Percentiles rank a stretch among this genome's conserved stretches.
phyloP scores from a whole-genome alignment of 2,797 vertebrate species.

The Lepidocolaptes lacrymiger region DNA sequence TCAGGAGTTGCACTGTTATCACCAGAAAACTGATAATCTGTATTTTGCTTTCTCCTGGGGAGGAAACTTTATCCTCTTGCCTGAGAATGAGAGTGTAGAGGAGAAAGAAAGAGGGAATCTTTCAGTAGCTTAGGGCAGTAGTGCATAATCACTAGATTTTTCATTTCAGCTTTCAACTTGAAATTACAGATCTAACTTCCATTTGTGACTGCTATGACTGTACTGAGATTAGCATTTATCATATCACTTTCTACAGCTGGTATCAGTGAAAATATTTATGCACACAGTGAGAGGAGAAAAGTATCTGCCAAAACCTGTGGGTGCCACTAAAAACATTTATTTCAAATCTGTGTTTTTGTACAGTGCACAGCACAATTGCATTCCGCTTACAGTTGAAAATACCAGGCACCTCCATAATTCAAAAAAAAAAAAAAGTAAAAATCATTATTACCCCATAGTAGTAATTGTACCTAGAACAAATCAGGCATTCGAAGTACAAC shows the following conservation, averaged over 20 bases:
- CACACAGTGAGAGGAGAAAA: conserved; percentile 49
- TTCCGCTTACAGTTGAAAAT: not conserved
- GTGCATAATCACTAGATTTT: conserved; percentile 62
- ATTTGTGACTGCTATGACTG: conserved; percentile 64
- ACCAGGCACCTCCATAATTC: not conserved
- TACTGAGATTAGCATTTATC: conserved; percentile 65
- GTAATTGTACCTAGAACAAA: not conserved
- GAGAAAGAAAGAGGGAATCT: conserved; percentile 16
- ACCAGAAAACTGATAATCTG: conserved; percentile 25
- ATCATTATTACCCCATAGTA: not conserved
- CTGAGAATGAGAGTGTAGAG: not conserved
- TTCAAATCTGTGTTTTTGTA: conserved; percentile 37
- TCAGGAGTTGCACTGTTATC: conserved; percentile 24
- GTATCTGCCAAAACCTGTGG: conserved; percentile 65
- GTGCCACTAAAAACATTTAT: conserved; percentile 63
- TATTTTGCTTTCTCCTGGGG: conserved; percentile 24
- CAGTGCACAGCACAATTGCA: not conserved
- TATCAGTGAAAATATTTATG: conserved; percentile 71
- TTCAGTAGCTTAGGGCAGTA: conserved; percentile 52
- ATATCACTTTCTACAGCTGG: conserved; percentile 66
- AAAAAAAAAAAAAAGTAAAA: not conserved
- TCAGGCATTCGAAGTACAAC: not conserved
- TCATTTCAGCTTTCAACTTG: conserved; percentile 58
- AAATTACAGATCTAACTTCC: conserved; percentile 67
- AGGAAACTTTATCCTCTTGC: conserved; percentile 24